Base-by-base conservation (phyloP, 2,888 invertebrate species). In the Dysmachus trigonus region DNA sequence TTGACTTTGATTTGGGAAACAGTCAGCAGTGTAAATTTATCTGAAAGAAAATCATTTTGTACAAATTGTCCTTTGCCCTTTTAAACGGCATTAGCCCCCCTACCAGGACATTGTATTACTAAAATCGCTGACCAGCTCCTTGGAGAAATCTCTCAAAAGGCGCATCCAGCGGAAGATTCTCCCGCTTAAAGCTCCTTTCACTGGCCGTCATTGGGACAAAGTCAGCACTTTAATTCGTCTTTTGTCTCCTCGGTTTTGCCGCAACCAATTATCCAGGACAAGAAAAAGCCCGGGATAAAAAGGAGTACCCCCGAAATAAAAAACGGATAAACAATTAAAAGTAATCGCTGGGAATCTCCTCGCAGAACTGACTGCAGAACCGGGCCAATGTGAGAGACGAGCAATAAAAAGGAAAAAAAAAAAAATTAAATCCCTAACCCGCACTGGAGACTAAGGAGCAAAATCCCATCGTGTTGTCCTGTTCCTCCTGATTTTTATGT, bases 271-370 rank as follows among this genome's bases (percentile, higher is more conserved):
- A 81, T 53, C 53, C 62, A 62, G 47, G 38, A 72, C 71, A 83
- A 38, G 72, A 38, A 41, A 72, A 18, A 33, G n/a, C 62, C 62
- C 27, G 27, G 22, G 62, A 41, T 31, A 31, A 62, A 62, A 62
- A 62, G 62, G 62, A 62, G 62, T 62, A 22, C 27, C 10, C 38
- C 76, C 13, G 15, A n/a, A 30, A 0, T 18, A 51, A 47, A 62
- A 81, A 62, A 33, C 15, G 53, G 53, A 33, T 81, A 83, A 83
- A 83, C 83, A 83, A 83, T 83, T 83, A 83, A 83, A 83, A 83
- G 41, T 82, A 82, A 82, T 82, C 83, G 83, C 83, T 30, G 41
- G 22, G 30, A 83, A 72, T 83, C 71, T 72, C n/a, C n/a, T 83
- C 47, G 22, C 22, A 71, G n/a, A n/a, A n/a, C 41, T 72, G 47